Base-by-base conservation (phyloP, 2,113 vertebrate species). In the Pica pica region DNA sequence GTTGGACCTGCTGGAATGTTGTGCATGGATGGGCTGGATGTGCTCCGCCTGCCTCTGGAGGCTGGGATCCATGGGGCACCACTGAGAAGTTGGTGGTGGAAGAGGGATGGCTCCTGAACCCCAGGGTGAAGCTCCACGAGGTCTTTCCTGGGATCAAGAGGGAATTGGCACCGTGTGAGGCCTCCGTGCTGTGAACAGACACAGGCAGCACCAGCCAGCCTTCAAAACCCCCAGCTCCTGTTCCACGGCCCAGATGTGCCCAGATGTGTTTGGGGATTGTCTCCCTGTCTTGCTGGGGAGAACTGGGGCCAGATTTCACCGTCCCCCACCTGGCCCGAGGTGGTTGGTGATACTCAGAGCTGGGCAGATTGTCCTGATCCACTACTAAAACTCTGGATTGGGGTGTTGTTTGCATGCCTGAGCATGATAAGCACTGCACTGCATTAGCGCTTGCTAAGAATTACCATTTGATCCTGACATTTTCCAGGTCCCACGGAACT, bases 131-230 rank as follows among this genome's bases (percentile, higher is more conserved):
- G n/a, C 35, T 33, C 30, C 33, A 30, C 0, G 0, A 20, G 63
- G 2, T 2, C 1, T 52, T 89, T 83, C 33, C 26, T 21, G 37
- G 46, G n/a, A 13, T 46, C 23, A 4, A 11, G 47, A 35, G 6
- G 11, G 33, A 39, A 15, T 23, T 19, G 47, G 3, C 33, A 4
- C 22, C 6, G 0, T 1, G 13, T 0, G 15, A 13, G 17, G 0
- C 0, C 28, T 33, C 37, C 14, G 13, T 4, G 53, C 28, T 46
- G 19, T 16, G 55, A 33, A 5, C 33, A 14, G 30, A 1, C 49
- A 3, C 2, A 5, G 31, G 23, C 35, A 57, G 42, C 19, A 4
- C 5, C 53, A 6, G 46, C 2, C 9, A 22, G 23, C 7, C 69
- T 50, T 17, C 0, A 3, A 12, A 13, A 37, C 9, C 13, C 31